Conservation (phyloP, 2,113 vertebrate genomes). For the Chloroceryle aenea region DNA sequence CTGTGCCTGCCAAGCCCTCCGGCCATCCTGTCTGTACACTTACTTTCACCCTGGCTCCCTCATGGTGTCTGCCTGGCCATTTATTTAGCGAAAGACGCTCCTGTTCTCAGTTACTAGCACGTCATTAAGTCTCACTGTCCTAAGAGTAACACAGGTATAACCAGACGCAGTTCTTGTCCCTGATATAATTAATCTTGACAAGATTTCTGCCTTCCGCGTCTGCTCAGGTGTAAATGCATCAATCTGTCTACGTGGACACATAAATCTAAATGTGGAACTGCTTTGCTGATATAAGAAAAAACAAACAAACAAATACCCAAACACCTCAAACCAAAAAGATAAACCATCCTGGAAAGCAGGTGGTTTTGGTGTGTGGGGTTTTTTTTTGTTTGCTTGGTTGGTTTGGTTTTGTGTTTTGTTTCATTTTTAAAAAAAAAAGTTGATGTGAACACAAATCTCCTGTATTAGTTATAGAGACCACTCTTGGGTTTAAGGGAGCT, state of each 20-base stretch:
- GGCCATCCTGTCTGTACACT: slow-evolving; percentile 30
- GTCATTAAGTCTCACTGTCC: not conserved
- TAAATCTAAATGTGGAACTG: not conserved
- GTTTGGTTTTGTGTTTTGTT: too few relatives aligned
- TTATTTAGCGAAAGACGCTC: slow-evolving; percentile 13
- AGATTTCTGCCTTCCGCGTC: not conserved
- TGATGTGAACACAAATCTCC: not conserved
- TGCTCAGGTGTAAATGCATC: slow-evolving; percentile 32
- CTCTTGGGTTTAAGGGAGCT: not conserved
- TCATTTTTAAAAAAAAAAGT: too few relatives aligned
- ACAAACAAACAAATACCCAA: too few relatives aligned
- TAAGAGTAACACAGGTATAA: slow-evolving; percentile 39
- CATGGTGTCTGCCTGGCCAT: slow-evolving; percentile 29
- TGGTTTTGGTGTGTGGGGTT: too few relatives aligned
- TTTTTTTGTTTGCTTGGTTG: too few relatives aligned
- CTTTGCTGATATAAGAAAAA: not conserved
- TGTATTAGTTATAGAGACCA: not conserved
- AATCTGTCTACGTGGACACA: not conserved
- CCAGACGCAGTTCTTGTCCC: slow-evolving; percentile 22
- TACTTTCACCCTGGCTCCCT: slow-evolving; percentile 18
- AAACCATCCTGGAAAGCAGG: not conserved
- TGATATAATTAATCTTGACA: slow-evolving; percentile 47
- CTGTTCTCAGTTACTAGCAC: slow-evolving; percentile 50
- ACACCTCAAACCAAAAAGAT: not conserved
- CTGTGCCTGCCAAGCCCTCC: not conserved